Evolutionary conservation across 2,888 invertebrate species (phyloP).

Genomic region (Eremobia ochroleuca): DNA sequence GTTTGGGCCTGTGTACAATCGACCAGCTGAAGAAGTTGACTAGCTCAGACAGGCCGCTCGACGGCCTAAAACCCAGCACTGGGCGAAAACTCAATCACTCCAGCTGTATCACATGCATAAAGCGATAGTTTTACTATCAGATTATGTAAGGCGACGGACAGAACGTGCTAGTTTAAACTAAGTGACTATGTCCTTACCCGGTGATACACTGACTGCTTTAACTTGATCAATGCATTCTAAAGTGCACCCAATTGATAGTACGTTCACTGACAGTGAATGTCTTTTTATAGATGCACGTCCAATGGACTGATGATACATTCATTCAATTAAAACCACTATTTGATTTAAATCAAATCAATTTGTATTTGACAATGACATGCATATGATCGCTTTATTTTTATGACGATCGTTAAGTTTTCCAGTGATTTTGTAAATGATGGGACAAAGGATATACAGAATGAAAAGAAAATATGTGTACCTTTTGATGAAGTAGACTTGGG

Average conservation of each 20-base stretch:
- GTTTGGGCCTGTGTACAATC: constrained; percentile 95
- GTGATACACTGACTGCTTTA: constrained; percentile 2
- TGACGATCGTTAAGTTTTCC: constrained; percentile 22
- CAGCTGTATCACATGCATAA: not conserved
- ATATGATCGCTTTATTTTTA: constrained; percentile 24
- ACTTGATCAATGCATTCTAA: constrained; percentile 12
- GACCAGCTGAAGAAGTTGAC: constrained; percentile 93
- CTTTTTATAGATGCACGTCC: constrained; percentile 8
- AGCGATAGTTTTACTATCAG: not conserved
- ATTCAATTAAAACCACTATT: constrained; percentile 12
- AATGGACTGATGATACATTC: constrained; percentile 20
- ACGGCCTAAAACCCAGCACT: constrained; percentile 22
- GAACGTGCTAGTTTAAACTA: not conserved
- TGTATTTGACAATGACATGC: constrained; percentile 18
- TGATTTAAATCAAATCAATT: constrained; percentile 20
- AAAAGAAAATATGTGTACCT: constrained; percentile 2
- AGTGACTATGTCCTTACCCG: constrained; percentile 2
- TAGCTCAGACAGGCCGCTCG: constrained; percentile 70
- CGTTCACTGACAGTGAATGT: constrained; percentile 24
- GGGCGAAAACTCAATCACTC: not conserved
- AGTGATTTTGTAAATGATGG: constrained; percentile 11
- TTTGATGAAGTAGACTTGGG: constrained; percentile 26
- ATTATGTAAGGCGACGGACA: not conserved
- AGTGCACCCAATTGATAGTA: constrained; percentile 18
- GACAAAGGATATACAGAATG: constrained; percentile 7